A percentile compares a stretch with the other conserved stretches of the same genome.
Evolutionary conservation across 2,797 vertebrate genomes (phyloP).

Genomic region (Ctenochaetus hawaiiensis): DNA sequence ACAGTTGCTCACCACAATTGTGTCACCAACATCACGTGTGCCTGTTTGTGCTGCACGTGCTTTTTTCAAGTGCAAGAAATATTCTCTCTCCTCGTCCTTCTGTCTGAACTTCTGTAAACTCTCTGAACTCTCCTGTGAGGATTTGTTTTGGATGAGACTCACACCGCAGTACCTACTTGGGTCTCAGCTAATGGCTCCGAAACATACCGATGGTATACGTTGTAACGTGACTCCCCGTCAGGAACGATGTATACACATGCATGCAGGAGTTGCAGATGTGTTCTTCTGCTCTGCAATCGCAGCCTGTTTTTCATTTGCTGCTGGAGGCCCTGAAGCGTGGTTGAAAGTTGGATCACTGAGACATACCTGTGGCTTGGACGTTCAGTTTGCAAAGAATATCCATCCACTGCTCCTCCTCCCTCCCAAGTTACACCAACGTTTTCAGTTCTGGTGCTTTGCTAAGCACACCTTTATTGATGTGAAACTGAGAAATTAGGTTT

Average conservation of each 20-base stretch:
- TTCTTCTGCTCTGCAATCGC: slow-evolving; percentile 66
- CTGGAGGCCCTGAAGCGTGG: slow-evolving; percentile 68
- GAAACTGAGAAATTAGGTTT: slow-evolving; percentile 20
- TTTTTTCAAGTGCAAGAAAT: slow-evolving; percentile 69
- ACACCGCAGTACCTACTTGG: slow-evolving; percentile 52
- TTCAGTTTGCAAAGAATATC: slow-evolving; percentile 62
- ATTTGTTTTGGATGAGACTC: slow-evolving; percentile 66
- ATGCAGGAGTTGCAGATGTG: slow-evolving; percentile 68
- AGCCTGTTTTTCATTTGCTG: slow-evolving; percentile 80
- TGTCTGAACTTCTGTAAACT: slow-evolving; percentile 55
- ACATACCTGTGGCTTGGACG: slow-evolving; percentile 83
- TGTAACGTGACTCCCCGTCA: slow-evolving; percentile 64
- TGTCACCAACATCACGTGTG: slow-evolving; percentile 80
- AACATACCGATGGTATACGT: slow-evolving; percentile 9
- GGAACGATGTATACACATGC: slow-evolving; percentile 57
- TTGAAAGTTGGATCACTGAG: slow-evolving; percentile 71
- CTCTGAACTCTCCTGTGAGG: slow-evolving; percentile 57
- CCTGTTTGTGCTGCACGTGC: slow-evolving; percentile 80
- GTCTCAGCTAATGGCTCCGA: slow-evolving; percentile 52
- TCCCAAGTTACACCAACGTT: slow-evolving; percentile 26
- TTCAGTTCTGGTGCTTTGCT: slow-evolving; percentile 34
- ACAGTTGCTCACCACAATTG: slow-evolving; percentile 72
- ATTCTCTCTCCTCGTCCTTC: slow-evolving; percentile 43
- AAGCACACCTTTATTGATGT: slow-evolving; percentile 34
- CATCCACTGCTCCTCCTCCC: slow-evolving; percentile 45